These are phyloP conservation scores for Oncorhynchus clarkii DNA, from an alignment of 2,113 vertebrate species.

Conservation along the genomic window DNA sequence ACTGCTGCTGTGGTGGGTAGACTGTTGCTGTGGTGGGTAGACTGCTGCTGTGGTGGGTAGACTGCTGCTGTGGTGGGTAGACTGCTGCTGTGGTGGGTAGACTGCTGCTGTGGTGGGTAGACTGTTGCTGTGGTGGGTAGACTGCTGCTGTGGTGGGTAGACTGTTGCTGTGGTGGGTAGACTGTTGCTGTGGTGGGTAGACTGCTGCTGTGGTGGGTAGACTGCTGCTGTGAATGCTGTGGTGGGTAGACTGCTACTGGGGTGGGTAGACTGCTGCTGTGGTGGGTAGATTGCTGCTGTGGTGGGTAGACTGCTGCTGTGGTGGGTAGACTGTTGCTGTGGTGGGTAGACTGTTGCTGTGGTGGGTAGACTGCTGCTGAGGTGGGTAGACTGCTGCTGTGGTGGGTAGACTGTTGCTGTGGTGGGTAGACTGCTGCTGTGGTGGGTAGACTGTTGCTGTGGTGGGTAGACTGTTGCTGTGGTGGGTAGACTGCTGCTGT, in stretches of 20 bases:
- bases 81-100: constrained; percentile 8
- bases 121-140: too few relatives aligned
- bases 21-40: constrained; percentile 6
- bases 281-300: constrained; percentile 12
- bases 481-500: too few relatives aligned
- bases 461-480: too few relatives aligned
- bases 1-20: too few relatives aligned
- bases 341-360: constrained; percentile 14
- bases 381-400: too few relatives aligned
- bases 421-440: constrained; percentile 8
- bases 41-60: not conserved
- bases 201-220: not conserved
- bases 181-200: constrained; percentile 13
- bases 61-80: constrained; percentile 8
- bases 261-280: constrained; percentile 8
- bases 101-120: too few relatives aligned
- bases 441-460: not conserved
- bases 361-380: not conserved
- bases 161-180: not conserved
- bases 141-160: not conserved
- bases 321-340: constrained; percentile 13
- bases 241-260: too few relatives aligned
- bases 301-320: too few relatives aligned
- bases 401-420: too few relatives aligned
- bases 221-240: too few relatives aligned